Conservation (phyloP, 2,113 vertebrate genomes). For the Gavialis gangeticus region DNA sequence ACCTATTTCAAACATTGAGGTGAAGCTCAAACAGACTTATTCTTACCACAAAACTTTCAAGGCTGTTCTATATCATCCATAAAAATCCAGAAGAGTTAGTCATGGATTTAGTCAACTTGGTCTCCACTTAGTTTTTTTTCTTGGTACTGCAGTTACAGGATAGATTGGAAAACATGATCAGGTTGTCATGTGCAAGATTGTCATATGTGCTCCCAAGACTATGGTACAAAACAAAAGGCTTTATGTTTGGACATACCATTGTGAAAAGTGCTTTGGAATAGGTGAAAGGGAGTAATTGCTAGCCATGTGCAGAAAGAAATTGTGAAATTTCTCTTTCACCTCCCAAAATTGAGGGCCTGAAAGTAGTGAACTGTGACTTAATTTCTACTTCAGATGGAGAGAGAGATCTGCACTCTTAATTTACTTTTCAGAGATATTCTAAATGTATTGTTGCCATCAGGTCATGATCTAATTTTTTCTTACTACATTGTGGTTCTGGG, state of each 20-base stretch:
- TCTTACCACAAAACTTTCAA: not conserved
- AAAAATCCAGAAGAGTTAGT: not conserved
- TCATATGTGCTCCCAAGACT: not conserved
- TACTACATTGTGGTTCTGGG: not conserved
- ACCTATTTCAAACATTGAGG: not conserved
- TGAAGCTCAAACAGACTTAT: not conserved
- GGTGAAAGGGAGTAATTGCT: not conserved
- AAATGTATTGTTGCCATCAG: not conserved
- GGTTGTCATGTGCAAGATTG: not conserved
- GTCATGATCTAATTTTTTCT: not conserved
- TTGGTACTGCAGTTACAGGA: not conserved
- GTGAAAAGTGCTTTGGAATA: not conserved
- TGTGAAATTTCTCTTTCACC: not conserved
- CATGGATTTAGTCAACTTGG: not conserved
- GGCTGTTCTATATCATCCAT: accelerated
- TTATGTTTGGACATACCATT: not conserved
- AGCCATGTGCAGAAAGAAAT: not conserved
- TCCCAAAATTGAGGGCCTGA: not conserved
- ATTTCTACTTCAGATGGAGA: not conserved
- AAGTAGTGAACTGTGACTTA: not conserved
- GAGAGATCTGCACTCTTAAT: not conserved
- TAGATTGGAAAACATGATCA: not conserved
- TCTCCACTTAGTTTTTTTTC: not conserved
- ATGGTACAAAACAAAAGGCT: not conserved
- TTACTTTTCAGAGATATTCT: not conserved